Conservation (phyloP, 2,888 invertebrate species). For the Oasisia sp. region DNA sequence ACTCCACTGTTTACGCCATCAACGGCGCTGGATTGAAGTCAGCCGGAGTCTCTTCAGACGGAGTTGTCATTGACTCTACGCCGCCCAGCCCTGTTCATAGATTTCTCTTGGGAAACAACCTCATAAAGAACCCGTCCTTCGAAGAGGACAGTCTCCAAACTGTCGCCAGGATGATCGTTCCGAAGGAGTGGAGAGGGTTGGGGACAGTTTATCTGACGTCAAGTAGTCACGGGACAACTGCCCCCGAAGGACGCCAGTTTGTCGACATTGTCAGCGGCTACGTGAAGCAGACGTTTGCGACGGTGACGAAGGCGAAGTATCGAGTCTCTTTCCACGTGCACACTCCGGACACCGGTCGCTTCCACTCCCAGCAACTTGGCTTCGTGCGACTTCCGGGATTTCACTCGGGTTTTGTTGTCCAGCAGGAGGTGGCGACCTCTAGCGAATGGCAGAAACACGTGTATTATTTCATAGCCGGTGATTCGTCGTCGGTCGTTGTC, state of each 20-base stretch:
- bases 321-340: background rate
- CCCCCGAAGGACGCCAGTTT: background rate
- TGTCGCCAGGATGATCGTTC: background rate
- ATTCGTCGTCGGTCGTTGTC: background rate
- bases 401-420: background rate
- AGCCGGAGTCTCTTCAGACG: constrained; percentile 5
- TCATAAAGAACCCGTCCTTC: constrained; percentile 40
- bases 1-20: constrained; percentile 42
- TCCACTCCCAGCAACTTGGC: background rate
- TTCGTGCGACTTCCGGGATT: background rate
- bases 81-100: background rate
- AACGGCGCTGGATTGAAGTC: constrained; percentile 47
- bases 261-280: background rate
- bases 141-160: background rate
- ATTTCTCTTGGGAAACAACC: background rate
- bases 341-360: background rate
- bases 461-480: background rate
- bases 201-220: background rate
- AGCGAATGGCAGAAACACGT: background rate
- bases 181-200: background rate
- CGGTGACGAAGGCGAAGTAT: background rate
- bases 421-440: background rate
- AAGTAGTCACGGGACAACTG: background rate
- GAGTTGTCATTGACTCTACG: background rate
- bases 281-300: background rate